A percentile compares a stretch with the other conserved stretches of the same genome.
Evolutionary conservation across 1,140 invertebrate species (phyloP).

Genomic region (Rhyzopertha dominica): DNA sequence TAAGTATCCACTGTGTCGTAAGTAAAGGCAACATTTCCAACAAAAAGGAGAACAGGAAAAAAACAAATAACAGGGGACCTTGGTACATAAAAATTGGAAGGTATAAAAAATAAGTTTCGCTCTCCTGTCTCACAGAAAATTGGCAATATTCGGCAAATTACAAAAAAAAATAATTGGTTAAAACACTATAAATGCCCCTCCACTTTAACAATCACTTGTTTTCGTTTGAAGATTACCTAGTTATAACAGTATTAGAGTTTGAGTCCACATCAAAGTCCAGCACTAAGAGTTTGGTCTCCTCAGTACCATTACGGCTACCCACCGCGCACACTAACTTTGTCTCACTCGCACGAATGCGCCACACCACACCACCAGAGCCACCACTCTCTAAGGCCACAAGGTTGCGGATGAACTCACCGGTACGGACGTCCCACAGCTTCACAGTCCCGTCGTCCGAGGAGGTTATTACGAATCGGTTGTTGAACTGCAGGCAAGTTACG

Average conservation of each 20-base stretch:
- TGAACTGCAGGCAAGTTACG: conserved; percentile 97
- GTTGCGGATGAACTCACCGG: conserved; percentile 93
- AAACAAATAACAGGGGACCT: no score
- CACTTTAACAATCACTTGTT: no score
- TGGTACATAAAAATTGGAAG: no score
- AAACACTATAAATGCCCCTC: no score
- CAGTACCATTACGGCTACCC: conserved; percentile 95
- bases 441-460: conserved; percentile 99
- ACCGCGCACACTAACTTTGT: conserved; percentile 98
- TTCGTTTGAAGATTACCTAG: no score
- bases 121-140: no score
- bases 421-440: conserved; percentile 97
- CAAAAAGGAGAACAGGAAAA: no score
- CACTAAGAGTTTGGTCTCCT: conserved; percentile 97
- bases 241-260: conserved; percentile 16
- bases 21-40: no score
- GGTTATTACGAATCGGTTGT: conserved; percentile 97
- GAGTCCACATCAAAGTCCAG: conserved; percentile 90
- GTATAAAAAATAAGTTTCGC: no score
- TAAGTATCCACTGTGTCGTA: no score
- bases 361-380: conserved; percentile 97
- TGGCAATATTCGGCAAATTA: no score
- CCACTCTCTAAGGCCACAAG: conserved; percentile 88
- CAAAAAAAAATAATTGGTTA: no score
- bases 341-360: conserved; percentile 92